These are phyloP conservation scores for Taurulus bubalis DNA, from an alignment of 2,113 vertebrate genomes.

Conservation along the genomic window DNA sequence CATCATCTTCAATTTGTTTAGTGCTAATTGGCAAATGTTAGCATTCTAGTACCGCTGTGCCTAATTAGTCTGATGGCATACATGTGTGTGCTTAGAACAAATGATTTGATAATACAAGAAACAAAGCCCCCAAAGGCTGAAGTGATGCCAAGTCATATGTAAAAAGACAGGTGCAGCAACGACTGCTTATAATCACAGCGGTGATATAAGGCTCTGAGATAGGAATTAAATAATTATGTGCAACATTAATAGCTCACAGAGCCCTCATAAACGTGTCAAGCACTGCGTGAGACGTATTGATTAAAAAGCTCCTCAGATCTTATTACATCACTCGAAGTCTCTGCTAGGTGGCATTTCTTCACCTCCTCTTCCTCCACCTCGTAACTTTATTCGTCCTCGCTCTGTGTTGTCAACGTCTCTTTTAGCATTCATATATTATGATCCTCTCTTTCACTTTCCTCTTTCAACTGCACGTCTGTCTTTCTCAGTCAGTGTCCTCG, in stretches of 20 bases:
- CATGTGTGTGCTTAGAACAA: neutral
- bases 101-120: neutral
- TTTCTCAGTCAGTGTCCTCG: slow-evolving; percentile 1
- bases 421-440: slow-evolving; percentile 8
- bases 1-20: neutral
- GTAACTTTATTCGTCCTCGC: neutral
- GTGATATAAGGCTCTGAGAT: slow-evolving; percentile 29
- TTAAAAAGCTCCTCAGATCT: slow-evolving; percentile 1
- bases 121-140: neutral
- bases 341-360: slow-evolving; percentile 14
- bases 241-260: slow-evolving; percentile 14
- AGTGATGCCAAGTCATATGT: neutral
- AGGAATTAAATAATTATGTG: slow-evolving; percentile 28
- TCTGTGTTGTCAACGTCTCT: neutral
- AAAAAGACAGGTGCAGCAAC: slow-evolving; percentile 3
- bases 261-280: neutral
- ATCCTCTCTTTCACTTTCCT: neutral
- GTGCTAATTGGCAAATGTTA: neutral
- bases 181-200: slow-evolving; percentile 15
- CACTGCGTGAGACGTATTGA: slow-evolving; percentile 1
- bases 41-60: neutral
- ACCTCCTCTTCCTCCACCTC: slow-evolving; percentile 5
- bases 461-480: slow-evolving; percentile 14
- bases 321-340: neutral
- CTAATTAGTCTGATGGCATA: neutral